Conservation (phyloP, 2,113 vertebrate species). For the Corynorhinus townsendii region DNA sequence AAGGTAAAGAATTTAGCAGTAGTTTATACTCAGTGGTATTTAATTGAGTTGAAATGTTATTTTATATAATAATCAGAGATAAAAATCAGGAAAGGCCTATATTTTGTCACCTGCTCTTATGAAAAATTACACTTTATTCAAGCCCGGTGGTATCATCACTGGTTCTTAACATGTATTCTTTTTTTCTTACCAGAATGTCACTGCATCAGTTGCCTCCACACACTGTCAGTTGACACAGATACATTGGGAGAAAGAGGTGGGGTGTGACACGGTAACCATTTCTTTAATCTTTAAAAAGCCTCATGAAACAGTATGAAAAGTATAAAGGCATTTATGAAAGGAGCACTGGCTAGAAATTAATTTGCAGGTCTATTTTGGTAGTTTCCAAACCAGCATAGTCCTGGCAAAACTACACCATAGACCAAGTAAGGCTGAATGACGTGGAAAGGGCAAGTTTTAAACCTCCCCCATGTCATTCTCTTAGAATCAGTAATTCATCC, state of each 20-base stretch:
- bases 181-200: neutral
- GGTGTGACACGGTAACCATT: neutral
- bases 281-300: neutral
- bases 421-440: neutral
- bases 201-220: neutral
- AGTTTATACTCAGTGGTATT: neutral
- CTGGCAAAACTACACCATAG: neutral
- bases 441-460: neutral
- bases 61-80: constrained; percentile 27
- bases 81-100: neutral
- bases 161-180: neutral
- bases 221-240: neutral
- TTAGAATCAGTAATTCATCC: neutral
- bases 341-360: constrained; percentile 8
- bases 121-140: constrained; percentile 12
- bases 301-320: neutral
- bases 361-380: neutral
- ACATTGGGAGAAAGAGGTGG: neutral
- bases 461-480: neutral
- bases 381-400: neutral
- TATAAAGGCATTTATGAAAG: neutral
- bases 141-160: neutral
- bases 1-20: neutral
- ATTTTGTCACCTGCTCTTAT: neutral
- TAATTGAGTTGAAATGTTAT: constrained; percentile 42